Evolutionary conservation across 2,888 invertebrate species (phyloP), one percentile per base, ranked within the genome.

Genomic region (Thereva unica): DNA sequence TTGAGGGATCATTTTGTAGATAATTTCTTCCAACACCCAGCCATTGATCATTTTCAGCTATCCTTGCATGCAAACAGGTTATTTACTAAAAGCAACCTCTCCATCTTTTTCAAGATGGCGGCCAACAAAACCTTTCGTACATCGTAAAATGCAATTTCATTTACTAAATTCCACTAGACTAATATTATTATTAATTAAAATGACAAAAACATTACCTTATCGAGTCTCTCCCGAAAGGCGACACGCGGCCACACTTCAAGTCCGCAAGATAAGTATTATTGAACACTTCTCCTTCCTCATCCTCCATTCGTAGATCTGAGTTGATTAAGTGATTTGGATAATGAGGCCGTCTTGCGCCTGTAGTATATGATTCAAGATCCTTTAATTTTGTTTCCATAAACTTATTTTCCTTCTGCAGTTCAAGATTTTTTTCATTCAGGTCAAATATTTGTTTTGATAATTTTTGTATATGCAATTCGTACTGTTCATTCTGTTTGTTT

Each of bases 241-340:
- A 80, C 10, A 79, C 74, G 54, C 85, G 84, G 34, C 86, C 84
- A 66, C 83, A 83, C 73, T 89, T 85, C 72, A 89, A 79, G 77
- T 89, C 89, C 0, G 83, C 84, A 70, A 94, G 83, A 76, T 89
- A 92, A 57, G 89, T 89, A 71, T 90, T 91, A 78, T 92, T 91
- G 76, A 93, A 93, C 52, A 90, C 83, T 76, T 93, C 93, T 52
- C 90, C 91, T 72, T 92, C 92, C 76, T 94, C 94, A 74, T 94
- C 94, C 54, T 92, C 93, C 87, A 90, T 89, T 73, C 86, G 85
- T 35, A 90, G 81, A 71, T 85, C 84, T 4, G 76, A 74, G 7
- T 42, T 49, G 9, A 47, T 37, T 55, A 34, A n/a, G 10, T 54
- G 57, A 41, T 41, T 49, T 45, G 59, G 35, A 12, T 45, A 41